Evolutionary conservation across 2,888 invertebrate species (phyloP).

Genomic region (Pammene fasciana): DNA sequence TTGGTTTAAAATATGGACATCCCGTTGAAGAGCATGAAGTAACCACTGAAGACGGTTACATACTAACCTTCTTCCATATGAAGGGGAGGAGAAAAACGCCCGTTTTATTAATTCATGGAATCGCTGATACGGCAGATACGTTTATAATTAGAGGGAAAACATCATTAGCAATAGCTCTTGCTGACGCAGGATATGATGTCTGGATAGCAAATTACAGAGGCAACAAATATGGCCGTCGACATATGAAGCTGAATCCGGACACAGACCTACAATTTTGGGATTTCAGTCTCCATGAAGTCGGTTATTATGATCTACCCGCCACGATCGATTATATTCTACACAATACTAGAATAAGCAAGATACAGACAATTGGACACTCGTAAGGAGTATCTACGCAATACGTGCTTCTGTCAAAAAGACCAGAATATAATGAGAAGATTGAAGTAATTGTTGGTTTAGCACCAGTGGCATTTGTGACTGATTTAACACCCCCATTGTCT

Average conservation of each 20-base stretch:
- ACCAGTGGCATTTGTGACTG: constrained; percentile 44
- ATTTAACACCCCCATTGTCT: constrained; percentile 43
- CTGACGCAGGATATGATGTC: constrained; percentile 50
- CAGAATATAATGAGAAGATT: constrained; percentile 42
- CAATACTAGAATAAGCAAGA: constrained; percentile 16
- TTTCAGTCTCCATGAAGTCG: constrained; percentile 43
- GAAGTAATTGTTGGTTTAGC: constrained; percentile 38
- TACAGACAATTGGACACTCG: constrained; percentile 42
- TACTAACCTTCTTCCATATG: constrained; percentile 51
- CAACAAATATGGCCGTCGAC: constrained; percentile 30
- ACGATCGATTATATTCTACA: constrained; percentile 40
- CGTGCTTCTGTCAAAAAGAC: constrained; percentile 37
- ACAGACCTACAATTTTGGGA: constrained; percentile 39
- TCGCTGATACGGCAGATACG: constrained; percentile 51
- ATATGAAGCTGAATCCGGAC: constrained; percentile 36
- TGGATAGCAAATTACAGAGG: constrained; percentile 40
- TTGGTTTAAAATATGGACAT: constrained; percentile 48
- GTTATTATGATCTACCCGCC: constrained; percentile 41
- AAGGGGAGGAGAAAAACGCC: constrained; percentile 47
- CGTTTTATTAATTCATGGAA: constrained; percentile 52
- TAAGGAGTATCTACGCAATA: constrained; percentile 40
- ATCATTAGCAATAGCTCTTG: constrained; percentile 51
- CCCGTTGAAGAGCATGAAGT: constrained; percentile 47
- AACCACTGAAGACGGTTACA: constrained; percentile 56
- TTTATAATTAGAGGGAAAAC: constrained; percentile 53